Evolutionary conservation across 2,113 vertebrate genomes (phyloP).

Genomic region (Ptilorrhoa leucosticta): DNA sequence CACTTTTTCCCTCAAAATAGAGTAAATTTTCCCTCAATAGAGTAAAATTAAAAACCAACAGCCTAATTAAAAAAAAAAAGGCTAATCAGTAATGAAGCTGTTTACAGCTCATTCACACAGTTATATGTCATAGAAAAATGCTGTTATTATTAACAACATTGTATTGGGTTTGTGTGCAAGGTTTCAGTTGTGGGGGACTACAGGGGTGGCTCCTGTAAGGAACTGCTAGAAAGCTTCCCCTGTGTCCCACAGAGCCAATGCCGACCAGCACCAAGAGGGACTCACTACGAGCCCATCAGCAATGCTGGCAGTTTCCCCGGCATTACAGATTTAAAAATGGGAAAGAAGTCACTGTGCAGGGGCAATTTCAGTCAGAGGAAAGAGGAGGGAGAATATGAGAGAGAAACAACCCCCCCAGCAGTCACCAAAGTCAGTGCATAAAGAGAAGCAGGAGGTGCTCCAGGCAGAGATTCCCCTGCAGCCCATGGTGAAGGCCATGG

Average conservation of each 20-base stretch:
- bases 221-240: not conserved
- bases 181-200: not conserved
- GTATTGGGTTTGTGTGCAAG: not conserved
- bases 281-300: accelerated
- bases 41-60: not conserved
- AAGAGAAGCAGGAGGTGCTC: not conserved
- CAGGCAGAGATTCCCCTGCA: not conserved
- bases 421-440: not conserved
- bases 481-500: accelerated
- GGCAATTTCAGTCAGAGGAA: not conserved
- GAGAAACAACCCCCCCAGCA: not conserved
- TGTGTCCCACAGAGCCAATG: not conserved
- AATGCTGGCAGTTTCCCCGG: not conserved
- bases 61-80: not conserved
- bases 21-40: no score
- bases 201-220: not conserved
- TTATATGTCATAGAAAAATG: not conserved
- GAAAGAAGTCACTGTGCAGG: not conserved
- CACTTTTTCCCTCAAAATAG: not conserved
- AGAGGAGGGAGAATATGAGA: not conserved
- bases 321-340: not conserved
- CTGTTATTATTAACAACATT: not conserved
- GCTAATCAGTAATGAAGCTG: not conserved
- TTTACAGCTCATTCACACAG: not conserved
- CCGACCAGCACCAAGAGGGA: not conserved